Evolutionary conservation across 2,888 invertebrate genomes (phyloP), one percentile per base, ranked within the genome.

Genomic region (Caenorhabditis becei): DNA sequence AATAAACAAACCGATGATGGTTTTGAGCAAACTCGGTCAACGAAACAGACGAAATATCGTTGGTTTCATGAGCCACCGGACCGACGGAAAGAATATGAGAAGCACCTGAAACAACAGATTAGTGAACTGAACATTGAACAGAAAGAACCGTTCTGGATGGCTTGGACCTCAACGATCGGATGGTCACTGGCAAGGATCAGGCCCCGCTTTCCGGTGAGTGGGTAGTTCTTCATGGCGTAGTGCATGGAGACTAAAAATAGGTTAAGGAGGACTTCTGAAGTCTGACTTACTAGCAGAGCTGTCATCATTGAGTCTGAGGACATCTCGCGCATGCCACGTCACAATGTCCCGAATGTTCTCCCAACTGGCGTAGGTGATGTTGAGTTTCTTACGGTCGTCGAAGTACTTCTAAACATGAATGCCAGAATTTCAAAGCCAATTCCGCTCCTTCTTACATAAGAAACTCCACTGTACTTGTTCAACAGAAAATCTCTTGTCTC

Each of bases 261-360:
- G 35, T 5, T 35, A 5, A n/a, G n/a, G 18, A 35, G 10, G 14
- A 35, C 4, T n/a, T 16, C 20, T 16, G 11, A 41, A 4, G 41
- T n/a, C 8, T 41, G 16, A 59, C 74, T 32, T 1, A 75, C 75
- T 75, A 51, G 66, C 75, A 0, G 75, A 66, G 41, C 49, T 66
- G 37, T 75, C 66, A 24, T 75, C 75, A 1, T 49, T 53, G 16
- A 75, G 35, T 56, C 75, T 24, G 23, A 75, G 66, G 2, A 75
- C 59, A 54, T 75, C 75, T 53, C 75, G 59, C 7, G 75, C 26
- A 24, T 75, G 66, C 75, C 75, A 75, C 14, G 75, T 75, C 26
- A 75, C 75, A n/a, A 75, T 61, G 26, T 75, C 75, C 2, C 59
- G 66, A 44, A 75, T 75, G 61, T 75, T 75, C 8, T 75, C 66